Percentiles rank a stretch among this genome's conserved stretches.
Conservation (phyloP, 1,140 invertebrate species). For the Platyscapa corneri region DNA sequence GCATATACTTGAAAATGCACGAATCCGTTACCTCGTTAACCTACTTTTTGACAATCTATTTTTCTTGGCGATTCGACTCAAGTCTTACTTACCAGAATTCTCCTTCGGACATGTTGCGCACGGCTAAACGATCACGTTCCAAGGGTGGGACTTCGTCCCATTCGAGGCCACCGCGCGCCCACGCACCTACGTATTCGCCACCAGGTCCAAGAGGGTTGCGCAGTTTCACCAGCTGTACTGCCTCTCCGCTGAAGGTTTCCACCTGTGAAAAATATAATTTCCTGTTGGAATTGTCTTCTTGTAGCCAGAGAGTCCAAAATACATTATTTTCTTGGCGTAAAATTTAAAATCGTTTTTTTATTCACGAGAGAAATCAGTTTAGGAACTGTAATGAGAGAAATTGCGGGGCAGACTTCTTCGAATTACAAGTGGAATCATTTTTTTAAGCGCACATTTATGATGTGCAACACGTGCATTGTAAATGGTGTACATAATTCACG, state of each 20-base stretch:
- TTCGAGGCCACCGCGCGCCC: slow-evolving; percentile 81
- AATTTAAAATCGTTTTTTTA: too few relatives aligned
- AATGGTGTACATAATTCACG: too few relatives aligned
- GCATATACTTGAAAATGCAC: not conserved
- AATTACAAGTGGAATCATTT: too few relatives aligned
- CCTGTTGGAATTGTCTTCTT: too few relatives aligned
- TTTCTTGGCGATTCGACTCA: too few relatives aligned
- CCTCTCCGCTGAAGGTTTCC: slow-evolving; percentile 83
- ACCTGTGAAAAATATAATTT: slow-evolving; percentile 71
- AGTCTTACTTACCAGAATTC: slow-evolving; percentile 83
- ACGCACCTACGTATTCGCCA: slow-evolving; percentile 83
- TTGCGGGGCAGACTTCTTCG: too few relatives aligned
- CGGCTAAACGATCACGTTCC: slow-evolving; percentile 83
- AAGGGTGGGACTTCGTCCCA: slow-evolving; percentile 84
- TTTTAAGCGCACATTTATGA: too few relatives aligned
- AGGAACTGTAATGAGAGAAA: too few relatives aligned
- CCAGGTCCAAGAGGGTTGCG: slow-evolving; percentile 82
- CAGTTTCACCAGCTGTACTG: slow-evolving; percentile 83
- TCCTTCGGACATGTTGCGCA: slow-evolving; percentile 81
- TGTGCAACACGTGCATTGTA: too few relatives aligned
- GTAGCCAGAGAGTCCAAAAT: too few relatives aligned
- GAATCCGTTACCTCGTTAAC: not conserved
- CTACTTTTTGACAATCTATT: not conserved
- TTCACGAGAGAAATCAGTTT: too few relatives aligned
- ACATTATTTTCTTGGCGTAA: too few relatives aligned